These are phyloP conservation scores for Oryzias curvinotus DNA, from an alignment of 2,113 vertebrate genomes.

Conservation along the genomic window DNA sequence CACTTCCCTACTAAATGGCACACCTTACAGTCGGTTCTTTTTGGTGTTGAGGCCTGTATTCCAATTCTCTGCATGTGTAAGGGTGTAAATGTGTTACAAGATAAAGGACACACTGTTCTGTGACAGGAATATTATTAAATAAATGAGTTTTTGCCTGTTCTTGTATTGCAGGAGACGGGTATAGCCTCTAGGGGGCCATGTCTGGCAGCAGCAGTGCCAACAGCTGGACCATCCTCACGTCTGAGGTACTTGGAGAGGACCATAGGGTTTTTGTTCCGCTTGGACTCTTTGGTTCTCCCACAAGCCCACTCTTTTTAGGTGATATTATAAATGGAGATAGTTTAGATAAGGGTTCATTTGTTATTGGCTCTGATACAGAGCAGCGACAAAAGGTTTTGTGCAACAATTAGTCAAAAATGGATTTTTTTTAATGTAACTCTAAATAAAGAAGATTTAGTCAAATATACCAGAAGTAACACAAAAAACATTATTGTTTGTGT, in stretches of 20 bases:
- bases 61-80: conserved; percentile 52
- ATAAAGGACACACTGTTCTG: conserved; percentile 10
- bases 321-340: too few species aligned
- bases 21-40: conserved; percentile 49
- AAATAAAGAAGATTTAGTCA: too few species aligned
- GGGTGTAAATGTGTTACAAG: conserved; percentile 36
- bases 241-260: conserved; percentile 60
- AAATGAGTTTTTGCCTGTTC: neutral
- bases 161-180: conserved; percentile 66
- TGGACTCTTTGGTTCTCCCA: too few species aligned
- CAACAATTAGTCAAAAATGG: too few species aligned
- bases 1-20: conserved; percentile 1
- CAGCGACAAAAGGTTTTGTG: too few species aligned
- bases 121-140: too few species aligned
- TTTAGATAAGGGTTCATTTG: too few species aligned
- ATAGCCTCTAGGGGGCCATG: conserved; percentile 71
- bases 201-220: conserved; percentile 68
- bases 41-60: conserved; percentile 40
- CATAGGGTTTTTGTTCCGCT: neutral
- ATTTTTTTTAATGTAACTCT: too few species aligned
- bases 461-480: too few species aligned
- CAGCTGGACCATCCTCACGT: conserved; percentile 77
- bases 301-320: too few species aligned
- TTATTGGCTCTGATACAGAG: too few species aligned
- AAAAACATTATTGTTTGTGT: too few species aligned